Evolutionary conservation across 2,888 invertebrate genomes (phyloP), one percentile per base, ranked within the genome.

Genomic region (Mythimna lalbum): DNA sequence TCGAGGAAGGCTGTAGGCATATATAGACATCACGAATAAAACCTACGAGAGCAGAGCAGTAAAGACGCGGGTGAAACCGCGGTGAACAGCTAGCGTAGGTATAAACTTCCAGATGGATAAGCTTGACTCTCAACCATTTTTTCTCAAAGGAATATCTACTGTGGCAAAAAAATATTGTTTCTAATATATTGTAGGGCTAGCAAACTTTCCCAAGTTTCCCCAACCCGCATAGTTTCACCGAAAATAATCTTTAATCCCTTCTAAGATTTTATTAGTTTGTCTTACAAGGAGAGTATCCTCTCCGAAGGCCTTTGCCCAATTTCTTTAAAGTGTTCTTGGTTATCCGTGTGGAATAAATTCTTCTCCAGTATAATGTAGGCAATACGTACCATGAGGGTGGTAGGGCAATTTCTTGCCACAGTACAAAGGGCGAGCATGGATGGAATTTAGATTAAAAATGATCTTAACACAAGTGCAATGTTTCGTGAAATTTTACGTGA

Each of bases 381-480:
- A 85, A 87, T 80, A 78, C 74, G 70, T 63, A 77, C 75, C 75
- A 88, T 86, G 86, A 88, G 85, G 77, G 85, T 50, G 86, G 78
- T 72, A 72, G 81, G 88, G 88, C 87, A 88, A 90, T 81, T 65
- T 77, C 78, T 80, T 80, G 72, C 66, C 65, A 39, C 80, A 88
- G 81, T 87, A 92, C 92, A 93, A 94, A 93, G 92, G 90, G 89
- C 88, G 88, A 88, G 90, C 85, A 87, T 79, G 88, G 78, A 79
- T 72, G 93, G 94, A 94, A 94, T 94, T 94, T 93, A 91, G 94
- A 94, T 94, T 93, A 93, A 93, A 93, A 94, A 93, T 93, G 89
- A 93, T 93, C 88, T 89, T 86, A 87, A 89, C 70, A 74, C 85
- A 92, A 90, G 92, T 91, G 92, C 90, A 92, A 91, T 92, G 91